phyloP scores from a whole-genome alignment of 2,113 vertebrate species.

The Otis tarda region DNA sequence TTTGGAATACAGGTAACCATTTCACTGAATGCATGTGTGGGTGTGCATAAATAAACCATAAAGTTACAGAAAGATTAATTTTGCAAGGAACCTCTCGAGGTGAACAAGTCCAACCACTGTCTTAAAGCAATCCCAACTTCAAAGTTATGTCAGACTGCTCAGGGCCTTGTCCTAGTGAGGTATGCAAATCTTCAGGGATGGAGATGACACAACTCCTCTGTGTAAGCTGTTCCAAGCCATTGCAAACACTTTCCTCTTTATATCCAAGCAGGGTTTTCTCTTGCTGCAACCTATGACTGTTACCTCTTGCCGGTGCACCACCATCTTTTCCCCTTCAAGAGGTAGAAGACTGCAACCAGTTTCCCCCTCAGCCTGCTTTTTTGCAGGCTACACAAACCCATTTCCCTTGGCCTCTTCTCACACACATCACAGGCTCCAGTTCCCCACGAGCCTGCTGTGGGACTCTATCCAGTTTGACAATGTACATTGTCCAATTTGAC shows the following conservation, averaged over 20 bases:
- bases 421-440: not conserved
- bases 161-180: not conserved
- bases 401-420: not conserved
- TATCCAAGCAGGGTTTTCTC: not conserved
- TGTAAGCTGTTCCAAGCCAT: not conserved
- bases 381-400: not conserved
- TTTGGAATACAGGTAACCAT: not conserved
- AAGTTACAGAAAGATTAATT: conserved; percentile 10
- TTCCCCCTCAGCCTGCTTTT: not conserved
- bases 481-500: not conserved
- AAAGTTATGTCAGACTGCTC: not conserved
- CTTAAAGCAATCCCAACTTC: conserved; percentile 13
- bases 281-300: not conserved
- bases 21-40: not conserved
- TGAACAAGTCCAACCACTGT: not conserved
- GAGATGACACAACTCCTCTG: not conserved
- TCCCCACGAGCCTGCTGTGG: not conserved
- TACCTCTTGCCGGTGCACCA: not conserved
- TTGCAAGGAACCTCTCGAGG: not conserved
- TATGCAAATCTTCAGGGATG: not conserved
- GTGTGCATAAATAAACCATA: conserved; percentile 22
- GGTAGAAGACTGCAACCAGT: not conserved
- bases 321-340: not conserved
- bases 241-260: not conserved
- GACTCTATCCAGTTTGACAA: not conserved